Evolutionary conservation across 2,113 vertebrate genomes (phyloP).

Genomic region (Perca flavescens): DNA sequence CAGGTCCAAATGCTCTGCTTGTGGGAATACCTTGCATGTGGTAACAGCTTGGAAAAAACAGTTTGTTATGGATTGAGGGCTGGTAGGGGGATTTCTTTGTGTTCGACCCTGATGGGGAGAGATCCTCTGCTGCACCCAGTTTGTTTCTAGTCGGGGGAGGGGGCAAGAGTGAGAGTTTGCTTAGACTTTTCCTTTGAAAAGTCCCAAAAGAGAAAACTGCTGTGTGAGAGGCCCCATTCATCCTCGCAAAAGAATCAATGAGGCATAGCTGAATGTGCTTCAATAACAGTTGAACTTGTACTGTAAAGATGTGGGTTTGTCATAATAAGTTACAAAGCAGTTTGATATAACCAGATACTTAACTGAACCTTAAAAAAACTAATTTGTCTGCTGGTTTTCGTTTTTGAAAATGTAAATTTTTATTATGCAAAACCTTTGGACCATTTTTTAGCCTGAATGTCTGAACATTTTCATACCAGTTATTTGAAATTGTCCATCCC

Average conservation of each 20-base stretch:
- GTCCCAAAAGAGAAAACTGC: conserved; percentile 14
- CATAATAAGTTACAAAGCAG: background rate
- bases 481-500: background rate
- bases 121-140: conserved; percentile 34
- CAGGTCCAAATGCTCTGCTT: conserved; percentile 58
- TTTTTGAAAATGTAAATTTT: background rate
- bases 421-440: background rate
- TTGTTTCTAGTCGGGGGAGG: conserved; percentile 18
- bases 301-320: conserved; percentile 18
- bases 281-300: conserved; percentile 1
- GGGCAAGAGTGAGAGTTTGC: conserved; percentile 38
- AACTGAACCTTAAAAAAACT: background rate
- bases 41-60: conserved; percentile 70
- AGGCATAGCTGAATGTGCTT: conserved; percentile 23
- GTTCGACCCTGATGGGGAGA: conserved; percentile 46
- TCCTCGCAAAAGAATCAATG: conserved; percentile 6
- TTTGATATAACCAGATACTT: background rate
- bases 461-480: background rate
- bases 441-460: background rate
- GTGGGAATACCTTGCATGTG: conserved; percentile 68
- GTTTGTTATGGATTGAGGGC: conserved; percentile 60
- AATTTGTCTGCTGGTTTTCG: background rate
- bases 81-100: conserved; percentile 70
- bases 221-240: conserved; percentile 33
- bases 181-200: conserved; percentile 30